Evolutionary conservation across 1,140 invertebrate species (phyloP).

Genomic region (Branchinecta lynchi): DNA sequence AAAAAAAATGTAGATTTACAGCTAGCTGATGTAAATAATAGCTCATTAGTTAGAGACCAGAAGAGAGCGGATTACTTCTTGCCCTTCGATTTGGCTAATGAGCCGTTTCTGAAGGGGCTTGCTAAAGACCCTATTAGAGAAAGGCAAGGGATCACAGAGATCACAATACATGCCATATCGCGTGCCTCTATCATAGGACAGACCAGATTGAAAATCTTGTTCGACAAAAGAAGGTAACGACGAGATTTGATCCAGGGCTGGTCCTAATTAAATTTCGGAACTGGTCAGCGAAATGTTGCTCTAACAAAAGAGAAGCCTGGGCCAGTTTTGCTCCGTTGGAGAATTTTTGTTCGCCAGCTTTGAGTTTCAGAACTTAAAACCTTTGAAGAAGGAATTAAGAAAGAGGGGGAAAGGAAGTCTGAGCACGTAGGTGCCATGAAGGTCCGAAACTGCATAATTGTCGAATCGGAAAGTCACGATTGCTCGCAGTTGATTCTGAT

Average conservation of each 20-base stretch:
- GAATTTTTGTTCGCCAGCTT: no score
- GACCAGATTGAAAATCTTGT: no score
- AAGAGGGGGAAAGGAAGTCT: no score
- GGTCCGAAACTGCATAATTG: no score
- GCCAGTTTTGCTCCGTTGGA: neutral
- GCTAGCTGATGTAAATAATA: neutral
- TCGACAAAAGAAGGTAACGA: neutral
- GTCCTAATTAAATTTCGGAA: neutral
- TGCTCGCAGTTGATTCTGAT: no score
- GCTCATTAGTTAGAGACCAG: neutral
- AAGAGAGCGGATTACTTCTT: neutral
- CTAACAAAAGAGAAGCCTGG: neutral
- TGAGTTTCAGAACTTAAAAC: no score
- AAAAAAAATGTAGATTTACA: no score
- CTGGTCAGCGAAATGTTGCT: neutral
- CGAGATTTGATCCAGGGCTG: neutral
- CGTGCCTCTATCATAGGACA: neutral
- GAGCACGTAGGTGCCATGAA: no score
- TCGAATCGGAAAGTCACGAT: no score
- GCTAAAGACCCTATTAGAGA: slow-evolving; percentile 3
- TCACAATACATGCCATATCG: slow-evolving; percentile 10
- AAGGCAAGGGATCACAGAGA: neutral
- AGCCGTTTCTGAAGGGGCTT: neutral
- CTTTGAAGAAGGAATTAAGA: no score
- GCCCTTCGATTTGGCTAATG: slow-evolving; percentile 1